A percentile compares a stretch with the other conserved stretches of the same genome.
Evolutionary conservation across 1,140 invertebrate genomes (phyloP).

Genomic region (Lethrus apterus): DNA sequence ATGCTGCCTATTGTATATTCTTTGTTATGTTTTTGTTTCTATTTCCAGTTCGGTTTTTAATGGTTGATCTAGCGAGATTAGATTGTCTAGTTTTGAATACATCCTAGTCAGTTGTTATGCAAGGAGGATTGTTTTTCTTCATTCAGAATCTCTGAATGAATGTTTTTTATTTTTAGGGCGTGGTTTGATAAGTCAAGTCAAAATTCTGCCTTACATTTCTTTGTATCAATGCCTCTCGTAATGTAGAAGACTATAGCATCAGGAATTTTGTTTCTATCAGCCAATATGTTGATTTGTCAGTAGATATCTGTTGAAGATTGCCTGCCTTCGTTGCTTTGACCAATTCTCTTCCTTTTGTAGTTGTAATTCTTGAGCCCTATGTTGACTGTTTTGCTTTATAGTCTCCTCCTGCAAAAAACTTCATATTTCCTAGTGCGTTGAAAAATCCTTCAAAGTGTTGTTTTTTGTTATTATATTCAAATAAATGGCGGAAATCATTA

Average conservation of each 20-base stretch:
- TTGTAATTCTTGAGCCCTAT: slow-evolving; percentile 39
- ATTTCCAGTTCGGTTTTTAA: no score
- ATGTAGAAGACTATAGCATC: slow-evolving; percentile 22
- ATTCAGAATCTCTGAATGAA: no score
- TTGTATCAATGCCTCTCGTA: slow-evolving; percentile 8
- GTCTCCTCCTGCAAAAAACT: slow-evolving; percentile 39
- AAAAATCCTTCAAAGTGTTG: slow-evolving; percentile 33
- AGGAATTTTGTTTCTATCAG: slow-evolving; percentile 37
- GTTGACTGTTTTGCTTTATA: slow-evolving; percentile 40
- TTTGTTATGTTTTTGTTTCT: no score
- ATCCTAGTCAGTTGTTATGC: no score
- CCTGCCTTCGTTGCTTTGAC: slow-evolving; percentile 25
- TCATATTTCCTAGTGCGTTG: slow-evolving; percentile 29
- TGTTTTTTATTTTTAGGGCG: no score
- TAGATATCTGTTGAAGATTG: slow-evolving; percentile 29
- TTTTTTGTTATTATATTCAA: slow-evolving; percentile 27
- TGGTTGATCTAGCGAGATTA: no score
- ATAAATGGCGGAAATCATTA: slow-evolving; percentile 35
- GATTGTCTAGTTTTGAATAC: no score
- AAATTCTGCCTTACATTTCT: background rate
- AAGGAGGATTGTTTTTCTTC: no score
- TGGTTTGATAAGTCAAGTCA: no score
- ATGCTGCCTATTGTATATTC: no score
- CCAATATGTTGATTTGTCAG: slow-evolving; percentile 40
- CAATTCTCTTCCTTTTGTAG: slow-evolving; percentile 31